phyloP scores from a whole-genome alignment of 2,888 invertebrate genomes.

The Cinara cedri region DNA sequence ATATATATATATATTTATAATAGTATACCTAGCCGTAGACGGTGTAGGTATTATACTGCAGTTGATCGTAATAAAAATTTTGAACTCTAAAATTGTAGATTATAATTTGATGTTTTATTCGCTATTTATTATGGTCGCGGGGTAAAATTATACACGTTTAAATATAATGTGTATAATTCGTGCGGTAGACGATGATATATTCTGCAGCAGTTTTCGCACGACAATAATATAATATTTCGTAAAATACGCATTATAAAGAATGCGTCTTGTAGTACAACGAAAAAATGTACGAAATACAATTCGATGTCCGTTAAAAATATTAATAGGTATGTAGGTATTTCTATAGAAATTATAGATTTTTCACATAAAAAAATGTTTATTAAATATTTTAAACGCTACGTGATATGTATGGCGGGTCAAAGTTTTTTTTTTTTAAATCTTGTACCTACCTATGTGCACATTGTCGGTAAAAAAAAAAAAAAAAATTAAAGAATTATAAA shows the following conservation, averaged over 20 bases:
- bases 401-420: neutral
- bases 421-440: neutral
- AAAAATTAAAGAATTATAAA: neutral
- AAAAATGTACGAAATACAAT: neutral
- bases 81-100: slow-evolving; percentile 16
- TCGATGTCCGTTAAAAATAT: neutral
- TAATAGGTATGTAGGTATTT: too few species aligned
- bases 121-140: neutral
- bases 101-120: slow-evolving; percentile 2
- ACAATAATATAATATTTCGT: neutral
- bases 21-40: too few species aligned
- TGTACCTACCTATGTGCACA: neutral
- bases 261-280: too few species aligned
- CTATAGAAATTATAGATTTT: too few species aligned
- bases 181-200: neutral
- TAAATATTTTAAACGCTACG: too few species aligned
- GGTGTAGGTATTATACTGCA: neutral
- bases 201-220: neutral
- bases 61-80: slow-evolving; percentile 24
- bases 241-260: too few species aligned
- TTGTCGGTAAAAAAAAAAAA: neutral
- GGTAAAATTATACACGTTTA: neutral
- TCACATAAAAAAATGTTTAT: too few species aligned
- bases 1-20: neutral
- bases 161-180: slow-evolving; percentile 9